Evolutionary conservation across 53 echinoderm and acorn worm genomes (phyloP), one percentile per base, ranked within the genome.

Genomic region (Antedon mediterranea): DNA sequence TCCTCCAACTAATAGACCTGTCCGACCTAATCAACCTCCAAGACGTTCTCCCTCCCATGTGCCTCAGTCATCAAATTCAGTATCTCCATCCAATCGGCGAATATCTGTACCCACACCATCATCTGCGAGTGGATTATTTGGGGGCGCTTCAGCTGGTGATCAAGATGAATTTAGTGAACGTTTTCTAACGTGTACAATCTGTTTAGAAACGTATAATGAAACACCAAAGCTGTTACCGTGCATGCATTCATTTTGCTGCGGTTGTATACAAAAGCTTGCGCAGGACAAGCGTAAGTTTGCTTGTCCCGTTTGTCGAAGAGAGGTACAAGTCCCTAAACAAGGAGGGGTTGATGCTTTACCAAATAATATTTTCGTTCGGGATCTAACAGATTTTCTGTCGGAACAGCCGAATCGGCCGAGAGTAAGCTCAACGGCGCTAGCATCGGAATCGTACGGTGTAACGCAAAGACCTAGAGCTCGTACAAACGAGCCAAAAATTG

Each of bases 121-220:
- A 18, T 6, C 57, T 26, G 23, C 14, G 57, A 57, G 57, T 57
- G 57, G 57, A 15, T 11, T 57, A 26, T 57, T 57, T 18, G 57
- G 57, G 23, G 57, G 57, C 2, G 2, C 57, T 18, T 11, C 57
- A 1, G 23, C 9, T 57, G 73, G 7, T 73, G 74, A 73, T 20
- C 32, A 70, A n/a, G 80, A 80, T 33, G 73, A 72, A 34, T 80
- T 80, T 33, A 80, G 73, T 71, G 80, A 80, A 73, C 73, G 80
- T 23, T 80, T 80, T 70, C 74, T 80, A 34, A 80, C 80, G 14
- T 80, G 80, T 73, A 80, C 80, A 3, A 80, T 80, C 11, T 80
- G 80, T 31, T 43, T 80, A 28, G 80, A 80, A 34, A 71, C 80
- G 4, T 80, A 80, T n/a, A 34, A 72, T 0, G 80, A 80, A 30